Base-by-base conservation (phyloP, 2,797 vertebrate species). In the Microctenopoma steveboyesi region DNA sequence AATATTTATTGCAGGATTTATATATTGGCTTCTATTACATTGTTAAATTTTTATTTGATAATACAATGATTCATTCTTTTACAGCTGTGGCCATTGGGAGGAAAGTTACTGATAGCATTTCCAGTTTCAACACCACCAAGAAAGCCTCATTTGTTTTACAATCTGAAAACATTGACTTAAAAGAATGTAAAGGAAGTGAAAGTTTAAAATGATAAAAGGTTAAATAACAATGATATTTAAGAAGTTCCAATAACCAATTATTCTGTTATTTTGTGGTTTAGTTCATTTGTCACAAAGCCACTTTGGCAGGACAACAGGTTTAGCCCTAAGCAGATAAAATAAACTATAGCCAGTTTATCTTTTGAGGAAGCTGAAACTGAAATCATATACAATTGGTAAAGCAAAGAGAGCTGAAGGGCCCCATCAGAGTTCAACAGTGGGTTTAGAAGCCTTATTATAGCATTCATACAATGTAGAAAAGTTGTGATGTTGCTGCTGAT, bases 1-100 rank as follows among this genome's bases (percentile, higher is more conserved):
- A n/a, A 47, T 14, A 51, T 89, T 87, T 87, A 87, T 84, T 89
- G 78, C 71, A 76, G 15, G 27, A 51, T 40, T 46, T 49, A 60
- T 55, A 33, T 27, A 62, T 28, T 51, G 7, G 14, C 69, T 80
- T 73, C 27, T 22, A 54, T 71, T 4, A 9, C 30, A 28, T 69
- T 55, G 11, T 37, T 68, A 61, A 56, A 15, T 30, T 46, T 62
- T 60, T 53, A 66, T 49, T 39, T 65, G 7, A 64, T 53, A 18
- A 45, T 58, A 4, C 11, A 69, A 64, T 12, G n/a, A 18, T 27
- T 76, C 53, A 56, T 65, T 48, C 52, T 56, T 43, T 52, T 63
- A 60, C 28, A 70, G n/a, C 37, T 13, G 47, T 12, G 22, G 22
- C 22, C 22, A 22, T 22, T 22, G 12, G 2, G 12, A n/a, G 7